phyloP scores from a whole-genome alignment of 2,797 vertebrate genomes.

The Pteropus rufus region DNA sequence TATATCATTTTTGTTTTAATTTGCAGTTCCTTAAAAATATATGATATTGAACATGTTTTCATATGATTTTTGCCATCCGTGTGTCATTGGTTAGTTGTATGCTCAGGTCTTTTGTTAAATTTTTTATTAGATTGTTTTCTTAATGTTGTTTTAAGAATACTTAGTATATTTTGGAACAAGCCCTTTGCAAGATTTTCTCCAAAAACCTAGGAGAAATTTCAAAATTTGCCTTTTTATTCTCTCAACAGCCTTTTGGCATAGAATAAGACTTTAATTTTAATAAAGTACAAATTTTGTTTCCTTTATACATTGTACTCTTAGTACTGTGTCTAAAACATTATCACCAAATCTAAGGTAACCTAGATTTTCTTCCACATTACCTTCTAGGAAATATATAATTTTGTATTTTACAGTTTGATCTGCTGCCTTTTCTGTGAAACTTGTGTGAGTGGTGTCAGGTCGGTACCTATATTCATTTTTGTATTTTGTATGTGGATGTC shows the following conservation, averaged over 20 bases:
- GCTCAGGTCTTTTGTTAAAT: background rate
- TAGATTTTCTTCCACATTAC: background rate
- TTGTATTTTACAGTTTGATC: background rate
- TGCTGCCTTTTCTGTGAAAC: background rate
- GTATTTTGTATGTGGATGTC: background rate
- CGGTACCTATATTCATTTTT: background rate
- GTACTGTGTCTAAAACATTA: background rate
- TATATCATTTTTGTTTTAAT: background rate
- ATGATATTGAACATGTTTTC: background rate
- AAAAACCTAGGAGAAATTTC: background rate
- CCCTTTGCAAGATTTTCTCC: background rate
- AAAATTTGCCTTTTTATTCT: background rate
- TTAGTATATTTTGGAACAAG: background rate
- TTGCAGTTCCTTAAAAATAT: background rate
- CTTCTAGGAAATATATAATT: background rate
- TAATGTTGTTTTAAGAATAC: background rate
- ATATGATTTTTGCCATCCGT: background rate
- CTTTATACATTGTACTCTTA: background rate
- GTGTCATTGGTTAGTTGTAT: background rate
- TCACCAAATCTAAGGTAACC: background rate
- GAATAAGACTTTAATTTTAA: background rate
- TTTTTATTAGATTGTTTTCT: background rate
- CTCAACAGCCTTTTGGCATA: background rate
- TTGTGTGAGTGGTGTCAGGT: background rate
- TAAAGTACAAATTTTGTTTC: background rate